These are phyloP conservation scores for Alectura lathami DNA, from an alignment of 2,113 vertebrate species.

Conservation along the genomic window DNA sequence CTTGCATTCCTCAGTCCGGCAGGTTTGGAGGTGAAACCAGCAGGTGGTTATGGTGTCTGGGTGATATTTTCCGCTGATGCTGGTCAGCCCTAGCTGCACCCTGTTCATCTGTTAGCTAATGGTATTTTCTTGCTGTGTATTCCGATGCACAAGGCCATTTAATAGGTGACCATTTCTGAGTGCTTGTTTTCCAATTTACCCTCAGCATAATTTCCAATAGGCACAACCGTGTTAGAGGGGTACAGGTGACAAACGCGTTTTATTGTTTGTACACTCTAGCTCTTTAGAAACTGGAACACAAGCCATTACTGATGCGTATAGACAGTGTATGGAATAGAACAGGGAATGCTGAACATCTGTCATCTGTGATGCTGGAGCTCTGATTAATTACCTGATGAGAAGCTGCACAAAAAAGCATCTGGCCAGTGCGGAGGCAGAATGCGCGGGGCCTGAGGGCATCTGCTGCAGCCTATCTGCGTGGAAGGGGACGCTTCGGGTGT, in stretches of 20 bases:
- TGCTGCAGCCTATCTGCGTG: background rate
- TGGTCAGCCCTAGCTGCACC: background rate
- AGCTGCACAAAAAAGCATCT: background rate
- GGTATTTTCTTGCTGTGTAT: background rate
- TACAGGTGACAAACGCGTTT: background rate
- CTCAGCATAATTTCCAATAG: background rate
- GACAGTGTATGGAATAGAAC: accelerated
- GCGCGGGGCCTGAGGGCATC: background rate
- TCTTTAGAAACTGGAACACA: background rate
- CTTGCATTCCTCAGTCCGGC: background rate
- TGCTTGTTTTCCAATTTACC: background rate
- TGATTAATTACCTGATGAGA: background rate
- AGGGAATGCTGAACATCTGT: accelerated
- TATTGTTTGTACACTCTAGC: background rate
- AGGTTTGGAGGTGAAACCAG: background rate
- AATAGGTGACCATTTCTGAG: background rate
- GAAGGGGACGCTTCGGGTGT: accelerated
- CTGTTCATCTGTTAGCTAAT: background rate
- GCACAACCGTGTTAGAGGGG: background rate
- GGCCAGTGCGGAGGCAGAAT: background rate
- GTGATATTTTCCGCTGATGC: background rate
- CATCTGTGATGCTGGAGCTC: background rate
- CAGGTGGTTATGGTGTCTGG: background rate
- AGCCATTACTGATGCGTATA: accelerated
- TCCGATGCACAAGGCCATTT: background rate